Evolutionary conservation across 2,113 vertebrate genomes (phyloP).

Genomic region (Cavia porcellus): DNA sequence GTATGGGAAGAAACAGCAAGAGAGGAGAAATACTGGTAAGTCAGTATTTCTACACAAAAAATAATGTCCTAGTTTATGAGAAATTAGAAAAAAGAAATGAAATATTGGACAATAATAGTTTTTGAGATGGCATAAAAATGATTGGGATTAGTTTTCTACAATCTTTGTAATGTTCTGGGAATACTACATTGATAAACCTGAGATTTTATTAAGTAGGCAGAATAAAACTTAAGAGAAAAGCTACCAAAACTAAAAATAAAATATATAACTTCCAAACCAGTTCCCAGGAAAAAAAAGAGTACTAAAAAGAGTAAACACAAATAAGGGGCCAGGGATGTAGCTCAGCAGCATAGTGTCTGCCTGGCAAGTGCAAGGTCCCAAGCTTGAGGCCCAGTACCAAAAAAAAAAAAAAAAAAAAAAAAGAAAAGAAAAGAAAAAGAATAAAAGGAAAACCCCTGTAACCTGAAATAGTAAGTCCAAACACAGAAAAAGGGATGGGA

Average conservation of each 20-base stretch:
- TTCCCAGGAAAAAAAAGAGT: not conserved
- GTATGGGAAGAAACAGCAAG: not conserved
- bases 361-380: too few relatives aligned
- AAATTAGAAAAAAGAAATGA: constrained; percentile 4
- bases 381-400: too few relatives aligned
- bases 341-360: too few relatives aligned
- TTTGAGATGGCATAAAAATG: not conserved
- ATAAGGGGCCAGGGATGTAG: not conserved
- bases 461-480: not conserved
- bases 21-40: not conserved
- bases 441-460: not conserved
- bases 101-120: not conserved
- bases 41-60: not conserved
- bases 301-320: not conserved
- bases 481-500: not conserved
- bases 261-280: not conserved
- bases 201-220: not conserved
- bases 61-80: not conserved
- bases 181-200: not conserved
- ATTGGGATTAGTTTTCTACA: not conserved
- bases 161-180: not conserved
- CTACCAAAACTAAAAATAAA: not conserved
- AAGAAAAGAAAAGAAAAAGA: not conserved
- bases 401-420: too few relatives aligned
- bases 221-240: not conserved